Base-by-base conservation (phyloP, 2,113 vertebrate species). In the Rhinoptilus africanus region DNA sequence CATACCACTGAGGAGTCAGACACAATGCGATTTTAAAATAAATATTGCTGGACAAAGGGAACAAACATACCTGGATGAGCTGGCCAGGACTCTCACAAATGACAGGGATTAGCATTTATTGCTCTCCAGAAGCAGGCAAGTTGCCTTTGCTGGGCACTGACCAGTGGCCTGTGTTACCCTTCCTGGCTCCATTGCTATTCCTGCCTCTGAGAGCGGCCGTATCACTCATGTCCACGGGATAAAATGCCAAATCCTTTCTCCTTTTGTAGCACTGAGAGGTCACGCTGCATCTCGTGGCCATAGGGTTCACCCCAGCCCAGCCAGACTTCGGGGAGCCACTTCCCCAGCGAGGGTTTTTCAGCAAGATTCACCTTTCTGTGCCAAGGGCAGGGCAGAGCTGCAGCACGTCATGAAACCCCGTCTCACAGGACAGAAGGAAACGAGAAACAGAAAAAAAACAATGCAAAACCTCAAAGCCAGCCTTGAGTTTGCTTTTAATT, bases 301-400 rank as follows among this genome's bases (percentile, higher is more conserved):
- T 10, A 18, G 50, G 72, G 45, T 67, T 72, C 37, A 47, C 67
- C 13, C 19, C 16, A 54, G 32, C 8, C 73, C 37, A 53, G 26
- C 32, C 60, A 50, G 35, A 14, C 27, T 23, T 30, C 0, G 0
- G 19, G 32, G 6, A 75, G 30, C 24, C 0, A 0, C 56, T 54
- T 10, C 63, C 47, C 27, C 45, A 30, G 45, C 15, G 19, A 6
- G 9, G 26, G 26, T 5, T 34, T 51, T 80, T 50, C 62, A 32
- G 47, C 12, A 6, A 69, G 21, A 47, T 24, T 41, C 20, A 24
- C 34, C 24, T 47, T 59, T 27, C 35, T 59, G 13, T 48, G 26
- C 45, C 23, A 28, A 45, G n/a, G 62, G 18, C 35, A 74, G 9
- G 28, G 68, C 48, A 73, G 35, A 68, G 17, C 1, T 2, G 28